Evolutionary conservation across 2,888 invertebrate species (phyloP).

Genomic region (Girardia tigrina): DNA sequence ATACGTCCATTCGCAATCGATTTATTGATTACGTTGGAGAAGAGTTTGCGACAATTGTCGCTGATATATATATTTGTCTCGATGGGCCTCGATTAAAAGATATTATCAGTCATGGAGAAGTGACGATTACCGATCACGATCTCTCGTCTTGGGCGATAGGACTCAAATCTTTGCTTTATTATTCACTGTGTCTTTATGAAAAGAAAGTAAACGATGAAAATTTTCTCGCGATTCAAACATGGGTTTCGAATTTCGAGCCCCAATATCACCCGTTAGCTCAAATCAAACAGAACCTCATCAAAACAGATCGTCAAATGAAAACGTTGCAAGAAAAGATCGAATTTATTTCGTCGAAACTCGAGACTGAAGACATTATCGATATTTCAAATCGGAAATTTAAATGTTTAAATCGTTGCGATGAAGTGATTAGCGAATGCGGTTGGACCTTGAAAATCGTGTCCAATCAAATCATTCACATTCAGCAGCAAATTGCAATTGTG

Average conservation of each 20-base stretch:
- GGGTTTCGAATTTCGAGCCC: neutral
- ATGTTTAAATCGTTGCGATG: neutral
- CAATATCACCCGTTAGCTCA: neutral
- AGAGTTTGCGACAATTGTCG: neutral
- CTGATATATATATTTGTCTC: neutral
- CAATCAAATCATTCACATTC: conserved; percentile 11
- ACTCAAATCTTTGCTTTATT: neutral
- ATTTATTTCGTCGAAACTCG: neutral
- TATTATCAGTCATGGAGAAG: neutral
- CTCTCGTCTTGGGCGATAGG: neutral
- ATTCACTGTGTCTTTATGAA: neutral
- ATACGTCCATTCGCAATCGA: neutral
- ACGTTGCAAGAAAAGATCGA: neutral
- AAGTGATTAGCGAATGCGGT: neutral
- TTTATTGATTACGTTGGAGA: neutral
- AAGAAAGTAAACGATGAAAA: neutral
- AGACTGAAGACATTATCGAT: too few species aligned
- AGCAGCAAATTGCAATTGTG: neutral
- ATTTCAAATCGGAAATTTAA: neutral
- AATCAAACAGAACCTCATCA: neutral
- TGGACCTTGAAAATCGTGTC: neutral
- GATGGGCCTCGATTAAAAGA: neutral
- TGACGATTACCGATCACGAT: neutral
- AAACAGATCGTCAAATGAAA: neutral
- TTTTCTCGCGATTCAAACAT: neutral